phyloP scores from a whole-genome alignment of 1,140 invertebrate genomes.

The Heterodera carotae region DNA sequence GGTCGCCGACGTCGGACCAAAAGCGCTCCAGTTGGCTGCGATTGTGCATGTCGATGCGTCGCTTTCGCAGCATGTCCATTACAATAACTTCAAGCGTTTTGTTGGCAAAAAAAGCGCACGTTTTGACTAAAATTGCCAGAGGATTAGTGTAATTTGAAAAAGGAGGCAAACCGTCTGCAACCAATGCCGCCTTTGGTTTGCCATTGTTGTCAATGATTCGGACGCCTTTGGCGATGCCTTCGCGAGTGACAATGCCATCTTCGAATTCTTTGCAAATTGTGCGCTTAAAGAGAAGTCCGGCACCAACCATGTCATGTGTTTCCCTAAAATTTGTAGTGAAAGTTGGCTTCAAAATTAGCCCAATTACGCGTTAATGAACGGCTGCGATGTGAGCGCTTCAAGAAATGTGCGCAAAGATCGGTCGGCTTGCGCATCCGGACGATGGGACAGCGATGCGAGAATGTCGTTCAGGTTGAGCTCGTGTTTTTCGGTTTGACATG shows the following conservation, averaged over 20 bases:
- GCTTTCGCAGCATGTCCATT: conserved; percentile 14
- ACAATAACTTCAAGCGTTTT: conserved; percentile 20
- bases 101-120: conserved; percentile 27
- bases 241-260: conserved; percentile 27
- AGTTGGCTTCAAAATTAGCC: background rate
- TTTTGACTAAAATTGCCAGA: conserved; percentile 33
- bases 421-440: conserved; percentile 10
- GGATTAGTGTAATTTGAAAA: background rate
- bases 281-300: conserved; percentile 27
- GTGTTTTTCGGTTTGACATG: conserved; percentile 6
- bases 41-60: conserved; percentile 1
- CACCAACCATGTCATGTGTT: conserved; percentile 30
- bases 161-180: conserved; percentile 28
- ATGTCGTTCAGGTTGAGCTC: conserved; percentile 14
- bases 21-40: background rate
- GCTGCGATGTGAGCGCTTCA: conserved; percentile 34
- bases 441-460: background rate
- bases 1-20: background rate
- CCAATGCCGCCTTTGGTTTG: conserved; percentile 30
- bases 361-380: conserved; percentile 34
- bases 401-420: conserved; percentile 35
- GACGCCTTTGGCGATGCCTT: conserved; percentile 35
- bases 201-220: conserved; percentile 34
- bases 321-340: conserved; percentile 14
- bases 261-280: conserved; percentile 15